Conservation (phyloP, 1,140 invertebrate genomes). For the Papilio aristodemus region DNA sequence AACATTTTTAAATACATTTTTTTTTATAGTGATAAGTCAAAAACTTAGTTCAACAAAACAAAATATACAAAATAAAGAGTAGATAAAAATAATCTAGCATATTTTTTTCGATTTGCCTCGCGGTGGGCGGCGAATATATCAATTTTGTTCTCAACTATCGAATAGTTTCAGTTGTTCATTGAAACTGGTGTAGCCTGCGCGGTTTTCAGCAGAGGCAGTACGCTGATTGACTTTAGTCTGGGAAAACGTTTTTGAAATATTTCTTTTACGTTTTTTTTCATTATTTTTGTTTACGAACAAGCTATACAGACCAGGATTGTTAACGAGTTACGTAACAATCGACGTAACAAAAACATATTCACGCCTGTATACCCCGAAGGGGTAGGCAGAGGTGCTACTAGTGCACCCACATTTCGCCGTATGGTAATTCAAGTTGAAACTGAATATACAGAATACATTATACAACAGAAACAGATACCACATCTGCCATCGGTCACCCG, state of each 20-base stretch:
- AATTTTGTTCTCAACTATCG: conserved; percentile 20
- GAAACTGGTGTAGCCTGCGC: not conserved
- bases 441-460: too few species aligned
- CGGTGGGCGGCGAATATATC: conserved; percentile 19
- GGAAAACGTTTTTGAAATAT: not conserved
- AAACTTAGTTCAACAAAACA: too few species aligned
- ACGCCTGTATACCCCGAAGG: not conserved
- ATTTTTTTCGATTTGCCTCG: not conserved
- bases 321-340: not conserved
- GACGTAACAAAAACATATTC: too few species aligned
- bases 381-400: too few species aligned
- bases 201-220: not conserved
- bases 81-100: conserved; percentile 10
- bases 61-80: not conserved
- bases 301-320: not conserved
- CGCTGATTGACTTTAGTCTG: conserved; percentile 29
- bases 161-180: conserved; percentile 25
- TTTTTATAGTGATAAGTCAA: too few species aligned
- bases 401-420: too few species aligned
- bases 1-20: too few species aligned
- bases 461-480: too few species aligned
- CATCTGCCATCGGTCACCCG: too few species aligned
- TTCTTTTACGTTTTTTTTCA: not conserved
- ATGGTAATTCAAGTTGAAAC: too few species aligned
- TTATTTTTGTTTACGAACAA: not conserved